phyloP scores from a whole-genome alignment of 2,113 vertebrate species.

The Oncorhynchus mykiss region DNA sequence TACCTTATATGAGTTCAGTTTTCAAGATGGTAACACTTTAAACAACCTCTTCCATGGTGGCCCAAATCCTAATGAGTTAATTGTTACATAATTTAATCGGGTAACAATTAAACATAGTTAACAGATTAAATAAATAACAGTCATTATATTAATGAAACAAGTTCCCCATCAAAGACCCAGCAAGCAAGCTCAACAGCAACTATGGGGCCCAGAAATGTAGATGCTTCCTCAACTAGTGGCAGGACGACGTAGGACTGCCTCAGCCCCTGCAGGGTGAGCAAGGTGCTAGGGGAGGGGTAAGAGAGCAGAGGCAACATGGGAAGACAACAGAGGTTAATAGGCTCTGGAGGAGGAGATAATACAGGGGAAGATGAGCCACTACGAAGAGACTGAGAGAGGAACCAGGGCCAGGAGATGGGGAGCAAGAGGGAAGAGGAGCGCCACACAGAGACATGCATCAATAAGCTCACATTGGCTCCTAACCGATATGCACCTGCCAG shows the following conservation, averaged over 20 bases:
- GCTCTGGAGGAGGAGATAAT: conserved; percentile 35
- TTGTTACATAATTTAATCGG: too few species aligned
- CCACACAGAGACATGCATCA: conserved; percentile 16
- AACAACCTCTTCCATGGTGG: too few species aligned
- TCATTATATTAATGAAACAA: conserved; percentile 64
- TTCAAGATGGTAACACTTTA: too few species aligned
- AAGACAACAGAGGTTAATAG: conserved; percentile 27
- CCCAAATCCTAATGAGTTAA: too few species aligned
- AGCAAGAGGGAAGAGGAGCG: conserved; percentile 3
- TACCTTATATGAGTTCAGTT: too few species aligned
- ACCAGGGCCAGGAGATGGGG: not conserved
- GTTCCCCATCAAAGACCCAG: conserved; percentile 92
- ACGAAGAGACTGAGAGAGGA: conserved; percentile 21
- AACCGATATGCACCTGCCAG: too few species aligned
- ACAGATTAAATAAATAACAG: too few species aligned
- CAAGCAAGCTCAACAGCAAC: conserved; percentile 90
- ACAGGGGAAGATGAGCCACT: conserved; percentile 47
- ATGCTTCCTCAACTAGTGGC: conserved; percentile 82
- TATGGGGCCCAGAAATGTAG: conserved; percentile 88
- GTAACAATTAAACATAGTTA: too few species aligned
- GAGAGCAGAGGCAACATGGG: not conserved
- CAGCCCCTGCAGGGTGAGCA: conserved; percentile 7
- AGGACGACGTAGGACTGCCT: conserved; percentile 9
- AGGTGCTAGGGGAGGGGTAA: not conserved
- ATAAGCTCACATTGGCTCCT: too few species aligned